Conservation (phyloP, 2,113 vertebrate species). For the Crypturellus undulatus region DNA sequence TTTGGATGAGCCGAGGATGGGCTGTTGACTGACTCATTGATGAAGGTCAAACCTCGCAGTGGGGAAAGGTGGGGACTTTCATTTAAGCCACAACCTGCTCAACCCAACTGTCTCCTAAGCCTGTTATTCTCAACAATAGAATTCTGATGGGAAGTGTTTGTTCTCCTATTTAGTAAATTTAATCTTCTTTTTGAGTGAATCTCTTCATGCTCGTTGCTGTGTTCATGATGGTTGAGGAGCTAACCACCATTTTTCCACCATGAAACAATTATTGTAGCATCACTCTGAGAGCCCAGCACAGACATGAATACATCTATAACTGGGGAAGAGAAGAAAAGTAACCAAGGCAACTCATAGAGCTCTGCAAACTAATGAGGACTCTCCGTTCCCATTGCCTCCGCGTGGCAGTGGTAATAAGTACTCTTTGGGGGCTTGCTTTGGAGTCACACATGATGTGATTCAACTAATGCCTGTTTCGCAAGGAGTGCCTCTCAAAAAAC, state of each 20-base stretch:
- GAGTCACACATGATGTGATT: neutral
- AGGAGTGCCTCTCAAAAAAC: neutral
- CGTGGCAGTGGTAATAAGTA: neutral
- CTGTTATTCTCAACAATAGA: neutral
- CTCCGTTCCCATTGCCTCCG: neutral
- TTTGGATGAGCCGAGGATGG: neutral
- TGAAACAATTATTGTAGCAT: neutral
- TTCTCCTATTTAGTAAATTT: neutral
- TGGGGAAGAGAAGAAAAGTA: neutral
- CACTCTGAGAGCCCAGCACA: neutral
- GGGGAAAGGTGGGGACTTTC: neutral
- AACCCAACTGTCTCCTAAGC: neutral
- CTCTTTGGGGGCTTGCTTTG: neutral
- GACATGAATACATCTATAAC: neutral
- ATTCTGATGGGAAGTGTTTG: neutral
- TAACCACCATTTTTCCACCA: neutral
- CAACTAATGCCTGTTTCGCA: neutral
- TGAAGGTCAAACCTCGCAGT: neutral
- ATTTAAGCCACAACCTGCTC: neutral
- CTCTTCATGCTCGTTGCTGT: neutral
- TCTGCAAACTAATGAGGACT: neutral
- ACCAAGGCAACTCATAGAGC: neutral
- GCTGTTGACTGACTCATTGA: neutral
- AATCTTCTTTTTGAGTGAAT: neutral
- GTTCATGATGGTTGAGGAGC: neutral